A percentile compares a stretch with the other conserved stretches of the same genome.
phyloP scores from a whole-genome alignment of 2,113 vertebrate species.

The Takifugu bimaculatus region DNA sequence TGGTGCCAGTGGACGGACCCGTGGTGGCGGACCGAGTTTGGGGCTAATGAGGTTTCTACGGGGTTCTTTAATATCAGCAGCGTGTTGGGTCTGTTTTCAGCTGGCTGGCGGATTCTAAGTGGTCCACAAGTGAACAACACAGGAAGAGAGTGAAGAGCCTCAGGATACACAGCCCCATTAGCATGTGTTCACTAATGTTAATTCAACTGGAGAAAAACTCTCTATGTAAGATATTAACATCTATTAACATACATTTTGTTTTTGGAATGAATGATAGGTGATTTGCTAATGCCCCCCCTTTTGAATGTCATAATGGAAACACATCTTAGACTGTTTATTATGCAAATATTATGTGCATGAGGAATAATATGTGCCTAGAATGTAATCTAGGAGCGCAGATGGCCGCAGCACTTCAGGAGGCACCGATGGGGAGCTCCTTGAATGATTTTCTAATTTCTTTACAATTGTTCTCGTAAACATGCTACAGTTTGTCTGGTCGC shows the following conservation, averaged over 20 bases:
- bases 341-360: constrained; percentile 20
- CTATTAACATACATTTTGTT: constrained; percentile 10
- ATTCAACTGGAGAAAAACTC: background rate
- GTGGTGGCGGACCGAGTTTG: background rate
- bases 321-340: background rate
- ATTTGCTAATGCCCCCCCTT: background rate
- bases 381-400: too few relatives aligned
- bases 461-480: background rate
- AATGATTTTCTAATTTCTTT: background rate
- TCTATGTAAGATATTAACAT: constrained; percentile 6
- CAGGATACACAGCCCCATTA: background rate
- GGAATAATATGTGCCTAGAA: background rate
- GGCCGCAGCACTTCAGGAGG: background rate
- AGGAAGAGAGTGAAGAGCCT: background rate
- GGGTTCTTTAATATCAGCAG: constrained; percentile 13
- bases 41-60: constrained; percentile 1
- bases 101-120: background rate
- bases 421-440: background rate
- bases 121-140: background rate
- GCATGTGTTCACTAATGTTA: background rate
- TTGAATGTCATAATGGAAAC: background rate
- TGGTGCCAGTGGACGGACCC: too few relatives aligned
- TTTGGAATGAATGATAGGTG: background rate
- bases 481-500: background rate
- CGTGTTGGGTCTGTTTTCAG: constrained; percentile 11